Evolutionary conservation across 2,113 vertebrate genomes (phyloP).

Genomic region (Myiozetetes cayanensis): DNA sequence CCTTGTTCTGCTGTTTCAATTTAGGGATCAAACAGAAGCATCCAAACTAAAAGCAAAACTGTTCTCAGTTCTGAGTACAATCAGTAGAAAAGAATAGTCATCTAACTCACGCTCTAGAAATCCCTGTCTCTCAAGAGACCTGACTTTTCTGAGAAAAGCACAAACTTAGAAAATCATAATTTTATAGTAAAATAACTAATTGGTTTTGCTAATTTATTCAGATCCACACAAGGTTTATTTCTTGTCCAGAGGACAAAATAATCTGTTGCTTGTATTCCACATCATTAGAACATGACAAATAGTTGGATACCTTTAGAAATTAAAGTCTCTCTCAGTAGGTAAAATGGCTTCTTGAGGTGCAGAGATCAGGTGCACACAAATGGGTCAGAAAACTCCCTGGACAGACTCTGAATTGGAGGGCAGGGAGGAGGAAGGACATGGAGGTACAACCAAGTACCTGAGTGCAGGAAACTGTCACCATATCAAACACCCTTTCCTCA

Average conservation of each 20-base stretch:
- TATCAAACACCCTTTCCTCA: neutral
- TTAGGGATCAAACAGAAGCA: neutral
- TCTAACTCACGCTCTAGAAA: neutral
- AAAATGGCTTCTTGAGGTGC: neutral
- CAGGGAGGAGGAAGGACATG: neutral
- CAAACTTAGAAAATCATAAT: neutral
- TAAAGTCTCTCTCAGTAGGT: neutral
- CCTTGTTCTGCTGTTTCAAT: neutral
- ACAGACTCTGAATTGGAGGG: neutral
- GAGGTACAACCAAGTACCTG: neutral
- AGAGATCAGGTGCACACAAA: neutral
- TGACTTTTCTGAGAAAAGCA: neutral
- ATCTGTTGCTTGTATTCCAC: fast-evolving
- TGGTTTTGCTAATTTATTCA: neutral
- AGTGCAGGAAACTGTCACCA: neutral
- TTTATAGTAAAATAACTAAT: neutral
- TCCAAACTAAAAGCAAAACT: neutral
- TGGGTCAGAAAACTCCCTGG: neutral
- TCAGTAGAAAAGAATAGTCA: neutral
- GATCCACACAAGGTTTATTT: neutral
- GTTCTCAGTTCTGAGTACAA: neutral
- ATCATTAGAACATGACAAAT: neutral
- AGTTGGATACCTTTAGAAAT: neutral
- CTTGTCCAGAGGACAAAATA: neutral
- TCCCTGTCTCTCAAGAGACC: neutral